phyloP scores from a whole-genome alignment of 2,888 invertebrate genomes.

The Auanema sp. region DNA sequence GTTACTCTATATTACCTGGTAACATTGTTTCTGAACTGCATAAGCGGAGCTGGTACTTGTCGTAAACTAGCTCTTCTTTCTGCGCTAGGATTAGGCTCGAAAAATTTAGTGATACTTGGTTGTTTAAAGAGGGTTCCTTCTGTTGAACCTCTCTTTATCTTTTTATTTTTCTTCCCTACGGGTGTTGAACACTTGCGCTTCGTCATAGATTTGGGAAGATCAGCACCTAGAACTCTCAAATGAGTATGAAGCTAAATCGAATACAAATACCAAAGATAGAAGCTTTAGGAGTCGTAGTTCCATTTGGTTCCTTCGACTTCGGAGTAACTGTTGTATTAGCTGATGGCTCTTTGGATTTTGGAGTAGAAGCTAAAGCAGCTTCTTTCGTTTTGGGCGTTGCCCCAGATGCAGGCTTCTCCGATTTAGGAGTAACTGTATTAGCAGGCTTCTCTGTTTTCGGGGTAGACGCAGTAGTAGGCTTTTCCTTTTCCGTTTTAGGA shows the following conservation, averaged over 20 bases:
- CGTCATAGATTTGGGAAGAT: too few species aligned
- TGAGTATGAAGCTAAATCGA: too few species aligned
- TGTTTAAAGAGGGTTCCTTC: background rate
- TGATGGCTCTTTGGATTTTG: too few species aligned
- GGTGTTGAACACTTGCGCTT: too few species aligned
- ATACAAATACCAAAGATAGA: too few species aligned
- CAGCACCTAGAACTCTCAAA: too few species aligned
- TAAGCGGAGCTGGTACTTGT: background rate
- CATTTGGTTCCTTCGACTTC: too few species aligned
- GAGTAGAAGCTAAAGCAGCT: constrained; percentile 1
- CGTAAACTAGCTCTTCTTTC: background rate
- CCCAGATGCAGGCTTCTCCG: background rate
- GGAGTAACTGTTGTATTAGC: too few species aligned
- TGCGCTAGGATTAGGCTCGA: background rate
- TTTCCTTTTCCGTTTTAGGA: too few species aligned
- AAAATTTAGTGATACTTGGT: background rate
- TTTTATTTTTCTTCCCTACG: too few species aligned
- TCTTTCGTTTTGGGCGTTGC: constrained; percentile 13
- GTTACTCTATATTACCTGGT: background rate
- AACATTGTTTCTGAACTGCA: constrained; percentile 4
- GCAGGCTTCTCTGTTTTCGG: background rate
- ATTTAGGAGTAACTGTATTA: background rate
- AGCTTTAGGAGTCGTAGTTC: too few species aligned
- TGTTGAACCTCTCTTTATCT: too few species aligned
- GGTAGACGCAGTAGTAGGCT: background rate